Evolutionary conservation across 1,140 invertebrate genomes (phyloP), one percentile per base, ranked within the genome.

Genomic region (Aphaenogaster ashmeadi): DNA sequence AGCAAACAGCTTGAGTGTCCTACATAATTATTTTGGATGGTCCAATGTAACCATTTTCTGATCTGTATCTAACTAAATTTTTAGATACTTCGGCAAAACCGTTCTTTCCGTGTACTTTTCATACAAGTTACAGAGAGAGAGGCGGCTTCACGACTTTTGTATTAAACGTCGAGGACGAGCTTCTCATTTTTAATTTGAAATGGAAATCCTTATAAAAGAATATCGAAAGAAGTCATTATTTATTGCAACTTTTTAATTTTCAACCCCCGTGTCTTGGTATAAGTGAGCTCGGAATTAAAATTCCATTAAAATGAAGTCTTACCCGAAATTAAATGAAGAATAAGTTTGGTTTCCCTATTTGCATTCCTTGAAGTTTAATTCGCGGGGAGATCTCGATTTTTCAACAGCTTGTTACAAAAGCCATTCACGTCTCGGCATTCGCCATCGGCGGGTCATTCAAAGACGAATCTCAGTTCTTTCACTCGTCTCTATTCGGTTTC

Each of bases 401-500:
- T 81, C 47, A 38, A 69, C 41, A 52, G 36, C n/a, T 41, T 7
- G 36, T 66, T 27, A 69, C 13, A 54, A 67, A 52, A 54, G 66
- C 66, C 27, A 81, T 69, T 71, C 47, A 71, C 33, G 8, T 67
- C 58, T 52, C 77, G 44, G 52, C 62, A n/a, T 3, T 80, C 78
- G 47, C 54, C 7, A 62, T 62, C 38, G 74, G 21, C 13, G 33
- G 33, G 13, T 52, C 21, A 80, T 50, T 62, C 60, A 36, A 18
- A 6, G n/a, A 38, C 13, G 78, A 41, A 41, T 71, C 44, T 80
- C 21, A 6, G 38, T 3, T 36, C 47, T 60, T 54, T 27, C 56
- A 5, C 15, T 33, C 38, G 7, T 69, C 64, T 7, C 2, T 47
- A 69, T 69, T 69, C 27, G 47, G 47, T 21, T 41, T 18, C 47